phyloP scores from a whole-genome alignment of 2,113 vertebrate genomes.

The Aythya baeri region DNA sequence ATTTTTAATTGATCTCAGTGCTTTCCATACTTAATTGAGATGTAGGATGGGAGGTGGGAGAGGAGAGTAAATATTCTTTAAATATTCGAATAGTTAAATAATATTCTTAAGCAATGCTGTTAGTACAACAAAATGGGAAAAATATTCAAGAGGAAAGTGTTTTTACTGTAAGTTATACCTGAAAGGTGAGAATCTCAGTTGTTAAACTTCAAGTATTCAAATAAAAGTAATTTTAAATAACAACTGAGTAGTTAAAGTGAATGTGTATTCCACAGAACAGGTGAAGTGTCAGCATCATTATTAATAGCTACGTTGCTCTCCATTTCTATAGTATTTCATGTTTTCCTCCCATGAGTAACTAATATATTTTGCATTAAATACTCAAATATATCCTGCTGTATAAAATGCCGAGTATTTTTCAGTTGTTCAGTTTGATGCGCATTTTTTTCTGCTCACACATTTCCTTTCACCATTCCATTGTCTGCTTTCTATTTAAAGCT shows the following conservation, averaged over 20 bases:
- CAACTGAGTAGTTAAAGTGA: neutral
- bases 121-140: neutral
- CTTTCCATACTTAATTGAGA: neutral
- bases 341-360: neutral
- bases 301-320: neutral
- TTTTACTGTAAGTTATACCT: neutral
- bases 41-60: neutral
- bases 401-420: neutral
- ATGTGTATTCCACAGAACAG: neutral
- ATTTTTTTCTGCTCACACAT: neutral
- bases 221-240: neutral
- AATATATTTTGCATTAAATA: neutral
- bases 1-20: slow-evolving; percentile 17
- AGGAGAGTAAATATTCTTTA: neutral
- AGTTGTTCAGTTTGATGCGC: neutral
- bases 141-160: neutral
- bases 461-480: neutral
- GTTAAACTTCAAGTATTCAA: neutral
- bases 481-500: neutral
- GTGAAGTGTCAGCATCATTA: neutral
- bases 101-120: neutral
- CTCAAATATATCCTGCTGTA: neutral
- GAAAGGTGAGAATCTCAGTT: neutral
- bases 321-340: neutral
- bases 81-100: too few species aligned